Evolutionary conservation across 2,888 invertebrate species (phyloP).

Genomic region (Diaprepes abbreviatus): DNA sequence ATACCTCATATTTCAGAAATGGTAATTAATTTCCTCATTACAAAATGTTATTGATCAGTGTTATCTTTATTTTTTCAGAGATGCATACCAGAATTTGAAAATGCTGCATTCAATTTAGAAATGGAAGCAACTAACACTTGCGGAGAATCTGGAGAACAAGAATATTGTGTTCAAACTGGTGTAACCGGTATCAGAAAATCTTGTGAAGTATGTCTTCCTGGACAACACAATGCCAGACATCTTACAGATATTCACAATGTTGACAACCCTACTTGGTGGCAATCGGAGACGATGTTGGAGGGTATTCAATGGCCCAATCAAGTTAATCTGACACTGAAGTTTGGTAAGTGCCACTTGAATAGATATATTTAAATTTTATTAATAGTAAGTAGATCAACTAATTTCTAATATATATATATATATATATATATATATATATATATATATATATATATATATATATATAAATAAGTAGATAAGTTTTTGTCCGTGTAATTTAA

Average conservation of each 20-base stretch:
- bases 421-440: no score
- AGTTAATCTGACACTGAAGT: conserved; percentile 80
- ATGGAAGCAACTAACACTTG: conserved; percentile 98
- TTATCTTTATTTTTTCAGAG: conserved; percentile 78
- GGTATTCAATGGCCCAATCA: conserved; percentile 91
- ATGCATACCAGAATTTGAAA: conserved; percentile 97
- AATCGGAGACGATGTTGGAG: conserved; percentile 97
- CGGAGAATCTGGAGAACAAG: conserved; percentile 82
- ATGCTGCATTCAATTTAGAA: conserved; percentile 90
- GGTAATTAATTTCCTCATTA: no score
- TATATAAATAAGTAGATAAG: no score
- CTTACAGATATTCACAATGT: conserved; percentile 94
- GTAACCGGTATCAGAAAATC: conserved; percentile 78
- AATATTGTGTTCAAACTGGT: conserved; percentile 94
- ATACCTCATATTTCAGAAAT: no score
- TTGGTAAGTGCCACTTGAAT: conserved; percentile 53
- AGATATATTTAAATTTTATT: no score
- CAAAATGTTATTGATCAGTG: no score
- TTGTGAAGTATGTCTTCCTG: conserved; percentile 82
- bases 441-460: no score
- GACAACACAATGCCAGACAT: conserved; percentile 80
- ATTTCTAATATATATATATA: no score
- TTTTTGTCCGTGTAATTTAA: no score
- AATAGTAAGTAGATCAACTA: no score
- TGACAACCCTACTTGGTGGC: conserved; percentile 96